Conservation (phyloP, 1,140 invertebrate species). For the Dendrolimus punctatus region DNA sequence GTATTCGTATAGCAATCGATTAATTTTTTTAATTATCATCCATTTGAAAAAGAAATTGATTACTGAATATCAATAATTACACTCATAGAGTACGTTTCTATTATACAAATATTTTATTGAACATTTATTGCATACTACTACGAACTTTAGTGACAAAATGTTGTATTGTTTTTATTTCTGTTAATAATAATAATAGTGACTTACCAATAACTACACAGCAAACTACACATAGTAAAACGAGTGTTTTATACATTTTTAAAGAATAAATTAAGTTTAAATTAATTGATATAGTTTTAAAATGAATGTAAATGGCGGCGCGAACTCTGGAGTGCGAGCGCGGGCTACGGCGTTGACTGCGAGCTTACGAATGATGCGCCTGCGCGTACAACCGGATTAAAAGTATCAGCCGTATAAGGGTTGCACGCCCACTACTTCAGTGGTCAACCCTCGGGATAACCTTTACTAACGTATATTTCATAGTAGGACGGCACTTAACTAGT, state of each 20-base stretch:
- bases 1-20: no score
- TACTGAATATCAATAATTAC: no score
- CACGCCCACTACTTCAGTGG: conserved; percentile 11
- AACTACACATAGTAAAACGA: conserved; percentile 41
- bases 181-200: conserved; percentile 17
- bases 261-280: conserved; percentile 9
- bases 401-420: conserved; percentile 16
- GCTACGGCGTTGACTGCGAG: conserved; percentile 22
- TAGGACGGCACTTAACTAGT: no score
- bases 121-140: no score
- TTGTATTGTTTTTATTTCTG: conserved; percentile 1
- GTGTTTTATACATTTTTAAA: conserved; percentile 40
- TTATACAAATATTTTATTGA: no score
- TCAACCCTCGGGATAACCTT: conserved; percentile 2
- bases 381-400: conserved; percentile 49
- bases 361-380: conserved; percentile 45
- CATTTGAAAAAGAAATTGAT: no score
- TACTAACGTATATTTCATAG: neutral
- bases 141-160: conserved; percentile 3
- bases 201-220: conserved; percentile 45
- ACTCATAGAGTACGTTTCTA: no score
- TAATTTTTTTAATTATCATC: no score
- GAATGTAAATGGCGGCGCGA: conserved; percentile 11
- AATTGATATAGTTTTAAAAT: conserved; percentile 1
- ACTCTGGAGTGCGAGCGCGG: conserved; percentile 15